These are phyloP conservation scores for Poecilia wingei DNA, from an alignment of 2,797 vertebrate species.

Conservation along the genomic window DNA sequence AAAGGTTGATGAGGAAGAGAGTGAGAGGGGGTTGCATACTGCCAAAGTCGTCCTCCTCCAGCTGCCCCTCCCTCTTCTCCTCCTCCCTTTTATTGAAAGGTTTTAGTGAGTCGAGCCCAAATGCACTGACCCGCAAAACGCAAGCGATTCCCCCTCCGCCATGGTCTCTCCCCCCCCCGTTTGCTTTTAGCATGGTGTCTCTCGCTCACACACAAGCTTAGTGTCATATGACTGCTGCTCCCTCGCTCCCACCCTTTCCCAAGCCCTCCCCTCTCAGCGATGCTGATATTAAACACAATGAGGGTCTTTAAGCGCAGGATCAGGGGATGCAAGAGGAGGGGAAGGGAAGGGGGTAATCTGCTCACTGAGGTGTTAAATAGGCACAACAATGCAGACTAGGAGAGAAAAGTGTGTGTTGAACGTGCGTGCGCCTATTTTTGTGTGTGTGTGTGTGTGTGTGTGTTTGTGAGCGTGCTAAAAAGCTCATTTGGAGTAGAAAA, in stretches of 20 bases:
- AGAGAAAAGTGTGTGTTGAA: slow-evolving; percentile 37
- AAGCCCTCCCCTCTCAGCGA: slow-evolving; percentile 78
- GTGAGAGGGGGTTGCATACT: slow-evolving; percentile 54
- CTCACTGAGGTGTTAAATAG: slow-evolving; percentile 93
- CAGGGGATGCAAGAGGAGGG: slow-evolving; percentile 66
- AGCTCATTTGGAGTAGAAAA: slow-evolving; percentile 80
- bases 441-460: slow-evolving; percentile 3
- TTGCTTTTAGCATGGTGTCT: slow-evolving; percentile 54
- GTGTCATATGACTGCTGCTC: slow-evolving; percentile 84
- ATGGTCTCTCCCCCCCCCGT: slow-evolving; percentile 12
- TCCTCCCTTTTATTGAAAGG: slow-evolving; percentile 78
- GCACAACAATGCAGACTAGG: slow-evolving; percentile 84
- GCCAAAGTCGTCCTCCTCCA: slow-evolving; percentile 62
- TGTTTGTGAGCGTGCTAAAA: slow-evolving; percentile 68
- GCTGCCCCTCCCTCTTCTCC: slow-evolving; percentile 22
- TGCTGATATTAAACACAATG: slow-evolving; percentile 91
- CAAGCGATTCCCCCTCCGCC: slow-evolving; percentile 76
- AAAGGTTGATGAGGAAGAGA: slow-evolving; percentile 65
- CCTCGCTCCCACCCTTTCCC: slow-evolving; percentile 69
- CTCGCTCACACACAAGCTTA: slow-evolving; percentile 49
- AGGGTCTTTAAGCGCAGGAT: slow-evolving; percentile 89
- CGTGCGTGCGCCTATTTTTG: slow-evolving; percentile 25
- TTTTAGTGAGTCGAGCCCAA: slow-evolving; percentile 77
- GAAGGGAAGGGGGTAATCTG: slow-evolving; percentile 85
- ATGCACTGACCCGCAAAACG: slow-evolving; percentile 88